Evolutionary conservation across 2,797 vertebrate genomes (phyloP), one percentile per base, ranked within the genome.

Genomic region (Sebastes diploproa): DNA sequence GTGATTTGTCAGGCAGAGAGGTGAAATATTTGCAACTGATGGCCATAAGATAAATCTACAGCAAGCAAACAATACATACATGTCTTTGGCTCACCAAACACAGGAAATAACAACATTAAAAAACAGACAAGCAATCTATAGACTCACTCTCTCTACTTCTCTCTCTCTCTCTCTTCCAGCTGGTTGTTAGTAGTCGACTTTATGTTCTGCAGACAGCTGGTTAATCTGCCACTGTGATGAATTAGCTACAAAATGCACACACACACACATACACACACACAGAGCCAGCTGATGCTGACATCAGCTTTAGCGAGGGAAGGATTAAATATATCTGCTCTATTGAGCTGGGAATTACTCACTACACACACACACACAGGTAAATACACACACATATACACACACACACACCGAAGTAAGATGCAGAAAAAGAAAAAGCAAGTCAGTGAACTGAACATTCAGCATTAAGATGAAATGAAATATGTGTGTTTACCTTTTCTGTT

Each of bases 261-360:
- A 60, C 58, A 63, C 77, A 78, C 4, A 66, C 52, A 67, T 32
- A 68, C 64, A 63, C 50, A 18, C 46, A 72, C 30, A 71, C 25
- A 72, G 42, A 90, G 78, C 80, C 76, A 90, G 85, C 63, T 92
- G 86, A 90, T 89, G 91, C 92, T 92, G 87, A 91, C 91, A 90
- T 88, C 91, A 90, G 89, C 89, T 90, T 81, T 82, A 79, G 72
- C 27, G 42, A 81, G 61, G 70, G 54, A 80, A 78, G 86, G 88
- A 91, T 93, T 90, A 92, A 92, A 91, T 91, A 92, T 91, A 92
- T 90, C 91, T 93, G 82, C 83, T 89, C 71, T 70, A 90, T 84
- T 90, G 84, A 92, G 84, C 87, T 86, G 79, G 81, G 89, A 87
- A 90, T 90, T 89, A 92, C 78, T 86, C 82, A 78, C 58, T n/a